Evolutionary conservation across 2,113 vertebrate species (phyloP).

Genomic region (Aptenodytes forsteri): DNA sequence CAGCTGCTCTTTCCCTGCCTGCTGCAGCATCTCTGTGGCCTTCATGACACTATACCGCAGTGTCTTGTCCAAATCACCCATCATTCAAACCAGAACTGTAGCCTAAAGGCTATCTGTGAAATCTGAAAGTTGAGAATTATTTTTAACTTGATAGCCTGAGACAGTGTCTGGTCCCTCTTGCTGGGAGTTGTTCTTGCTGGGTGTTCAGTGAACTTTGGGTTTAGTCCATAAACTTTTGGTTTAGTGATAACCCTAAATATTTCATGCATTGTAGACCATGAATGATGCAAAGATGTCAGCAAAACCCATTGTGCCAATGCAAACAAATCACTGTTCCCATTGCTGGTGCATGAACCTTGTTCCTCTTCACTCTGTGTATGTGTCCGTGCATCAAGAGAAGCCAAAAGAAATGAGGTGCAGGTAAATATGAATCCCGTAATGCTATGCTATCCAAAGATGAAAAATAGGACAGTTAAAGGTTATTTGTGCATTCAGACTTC

Average conservation of each 20-base stretch:
- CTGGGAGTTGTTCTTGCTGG: neutral
- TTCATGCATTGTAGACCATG: neutral
- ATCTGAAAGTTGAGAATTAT: neutral
- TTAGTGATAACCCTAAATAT: slow-evolving; percentile 27
- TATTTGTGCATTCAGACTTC: neutral
- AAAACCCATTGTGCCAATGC: neutral
- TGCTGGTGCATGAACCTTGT: neutral
- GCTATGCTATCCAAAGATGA: neutral
- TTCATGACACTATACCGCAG: neutral
- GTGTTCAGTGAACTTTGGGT: slow-evolving; percentile 24
- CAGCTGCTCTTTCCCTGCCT: neutral
- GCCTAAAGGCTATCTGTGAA: neutral
- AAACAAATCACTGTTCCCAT: neutral
- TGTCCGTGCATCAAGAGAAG: neutral
- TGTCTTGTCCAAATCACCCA: neutral
- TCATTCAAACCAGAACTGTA: neutral
- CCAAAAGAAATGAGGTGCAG: neutral
- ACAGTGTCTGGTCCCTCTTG: neutral
- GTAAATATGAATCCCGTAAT: neutral
- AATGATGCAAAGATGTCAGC: neutral
- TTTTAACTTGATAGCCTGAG: neutral
- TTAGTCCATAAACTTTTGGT: neutral
- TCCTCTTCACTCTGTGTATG: neutral
- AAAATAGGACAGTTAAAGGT: neutral
- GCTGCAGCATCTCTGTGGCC: neutral